Evolutionary conservation across 2,888 invertebrate species (phyloP), one percentile per base, ranked within the genome.

Genomic region (Coelinius sp.): DNA sequence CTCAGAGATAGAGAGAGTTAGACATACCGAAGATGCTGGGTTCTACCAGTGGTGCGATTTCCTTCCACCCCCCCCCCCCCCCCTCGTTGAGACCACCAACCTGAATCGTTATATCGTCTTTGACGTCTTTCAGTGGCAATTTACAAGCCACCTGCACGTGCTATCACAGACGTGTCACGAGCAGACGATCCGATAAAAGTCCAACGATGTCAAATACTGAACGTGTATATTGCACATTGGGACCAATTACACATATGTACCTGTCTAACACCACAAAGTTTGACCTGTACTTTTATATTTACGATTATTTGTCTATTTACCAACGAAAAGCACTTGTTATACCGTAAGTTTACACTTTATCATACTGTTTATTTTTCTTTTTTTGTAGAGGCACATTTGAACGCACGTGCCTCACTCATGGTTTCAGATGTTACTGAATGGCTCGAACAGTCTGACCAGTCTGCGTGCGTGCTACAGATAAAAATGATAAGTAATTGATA

Each of bases 201-300:
- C 53, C 71, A 70, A 68, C 68, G 44, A 44, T 44, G 8, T 17
- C 62, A 46, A 31, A 59, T 70, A 67, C 56, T 56, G 65, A 68
- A 35, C 66, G 63, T 71, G 70, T 71, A 56, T 70, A 66, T 69
- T 63, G 74, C 68, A 68, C 65, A 66, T 70, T 75, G 62, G 70
- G 67, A 75, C 73, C 76, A 75, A 75, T 76, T 76, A 75, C 76
- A 75, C 76, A 76, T n/a, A n/a, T 75, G 70, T 76, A 73, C 63
- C 72, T 46, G 31, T 31, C 53, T 38, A 49, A 24, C 68, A 25
- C 41, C 46, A 35, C 46, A 31, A 17, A 25, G 53, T 53, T 53
- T 53, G 25, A n/a, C 8, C 8, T 31, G 31, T 59, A 35, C 17
- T 59, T 31, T 59, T 59, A 6, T 14, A 17, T 49, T 17, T 20